A percentile compares a stretch with the other conserved stretches of the same genome.
Evolutionary conservation across 2,888 invertebrate genomes (phyloP).

Genomic region (Gisinianus flammeolus): DNA sequence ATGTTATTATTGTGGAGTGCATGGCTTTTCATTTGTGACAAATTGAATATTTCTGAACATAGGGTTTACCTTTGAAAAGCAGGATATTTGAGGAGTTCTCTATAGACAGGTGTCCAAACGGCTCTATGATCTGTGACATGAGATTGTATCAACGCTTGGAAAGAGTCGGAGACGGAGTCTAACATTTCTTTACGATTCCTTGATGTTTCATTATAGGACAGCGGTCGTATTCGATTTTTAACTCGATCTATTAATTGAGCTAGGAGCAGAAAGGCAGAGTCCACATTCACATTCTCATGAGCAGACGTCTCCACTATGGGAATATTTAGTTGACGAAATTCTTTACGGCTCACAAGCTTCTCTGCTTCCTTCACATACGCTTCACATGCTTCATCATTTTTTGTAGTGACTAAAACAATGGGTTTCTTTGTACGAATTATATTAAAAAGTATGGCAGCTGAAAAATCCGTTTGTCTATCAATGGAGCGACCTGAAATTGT

Average conservation of each 20-base stretch:
- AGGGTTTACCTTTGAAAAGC: conserved; percentile 55
- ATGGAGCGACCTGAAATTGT: conserved; percentile 53
- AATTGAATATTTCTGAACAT: background rate
- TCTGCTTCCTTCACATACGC: conserved; percentile 87
- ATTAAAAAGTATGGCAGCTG: conserved; percentile 82
- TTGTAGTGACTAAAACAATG: conserved; percentile 90
- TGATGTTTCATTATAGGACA: conserved; percentile 82
- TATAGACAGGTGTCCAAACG: conserved; percentile 70
- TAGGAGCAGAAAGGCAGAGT: conserved; percentile 85
- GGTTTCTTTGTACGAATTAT: conserved; percentile 93
- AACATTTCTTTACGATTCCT: conserved; percentile 83
- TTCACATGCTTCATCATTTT: conserved; percentile 92
- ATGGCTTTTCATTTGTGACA: background rate
- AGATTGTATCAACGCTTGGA: conserved; percentile 81
- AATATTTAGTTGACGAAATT: conserved; percentile 82
- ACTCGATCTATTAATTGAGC: conserved; percentile 92
- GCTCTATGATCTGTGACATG: conserved; percentile 77
- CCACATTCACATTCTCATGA: conserved; percentile 95
- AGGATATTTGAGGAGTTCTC: conserved; percentile 58
- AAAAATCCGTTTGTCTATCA: conserved; percentile 77
- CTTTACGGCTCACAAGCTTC: conserved; percentile 83
- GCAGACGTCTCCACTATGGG: conserved; percentile 93
- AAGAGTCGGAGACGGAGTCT: conserved; percentile 89
- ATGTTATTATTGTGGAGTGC: background rate
- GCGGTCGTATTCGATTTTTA: conserved; percentile 75